Base-by-base conservation (phyloP, 2,113 vertebrate species). In the Athene noctua region DNA sequence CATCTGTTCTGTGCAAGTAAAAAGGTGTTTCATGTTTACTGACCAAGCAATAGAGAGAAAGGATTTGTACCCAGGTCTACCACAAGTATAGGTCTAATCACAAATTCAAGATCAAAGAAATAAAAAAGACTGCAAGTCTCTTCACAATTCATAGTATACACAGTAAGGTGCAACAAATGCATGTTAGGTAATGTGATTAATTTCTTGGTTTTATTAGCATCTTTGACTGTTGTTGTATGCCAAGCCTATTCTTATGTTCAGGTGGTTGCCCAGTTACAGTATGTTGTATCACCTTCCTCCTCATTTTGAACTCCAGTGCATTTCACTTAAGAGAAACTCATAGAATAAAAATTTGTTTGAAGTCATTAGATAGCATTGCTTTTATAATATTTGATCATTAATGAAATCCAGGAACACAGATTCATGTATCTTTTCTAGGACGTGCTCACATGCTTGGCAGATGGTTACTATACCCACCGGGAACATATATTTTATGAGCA, bases 401-500 rank as follows among this genome's bases (percentile, higher is more conserved):
- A 58, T 67, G 61, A 83, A 84, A 94, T 86, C 55, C 1, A 0
- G 63, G 71, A 46, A 25, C 16, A 34, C 5, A 61, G 55, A 75
- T 80, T 86, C n/a, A 44, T 0, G 0, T 96, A 15, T 88, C 96
- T 95, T 47, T 87, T 92, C 47, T 68, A 86, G 81, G 91, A 74
- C 22, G 15, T 61, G n/a, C 42, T 91, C 71, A 44, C 52, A 9
- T 57, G 30, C n/a, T 46, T 46, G 17, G 73, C 82, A 86, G 63
- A 73, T 73, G 67, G 68, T 90, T 80, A 47, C 27, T 54, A 61
- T 57, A 52, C 47, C 65, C 27, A 7, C 23, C 3, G 7, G 54
- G 59, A 90, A 66, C 44, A 19, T 94, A 36, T 36, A 91, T 71
- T 96, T 97, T 96, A 75, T 63, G 27, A 92, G 42, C 32, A 29